These are phyloP conservation scores for Bufo gargarizans DNA, from an alignment of 2,113 vertebrate species.

Conservation along the genomic window DNA sequence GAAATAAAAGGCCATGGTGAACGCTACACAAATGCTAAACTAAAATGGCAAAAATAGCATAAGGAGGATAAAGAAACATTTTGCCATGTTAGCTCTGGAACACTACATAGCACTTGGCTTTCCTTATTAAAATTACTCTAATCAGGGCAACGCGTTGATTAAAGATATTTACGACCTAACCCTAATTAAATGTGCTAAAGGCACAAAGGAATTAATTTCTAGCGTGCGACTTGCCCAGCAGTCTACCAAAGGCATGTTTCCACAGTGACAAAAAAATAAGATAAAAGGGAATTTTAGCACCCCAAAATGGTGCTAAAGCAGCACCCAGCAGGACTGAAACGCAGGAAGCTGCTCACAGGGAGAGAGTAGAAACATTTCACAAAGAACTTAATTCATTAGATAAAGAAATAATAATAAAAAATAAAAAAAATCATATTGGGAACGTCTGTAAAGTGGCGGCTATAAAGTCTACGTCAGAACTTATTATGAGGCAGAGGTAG, in stretches of 20 bases:
- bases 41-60: too few species aligned
- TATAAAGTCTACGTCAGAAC: slow-evolving; percentile 61
- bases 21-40: too few species aligned
- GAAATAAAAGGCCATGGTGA: too few species aligned
- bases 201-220: slow-evolving; percentile 60
- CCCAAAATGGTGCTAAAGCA: slow-evolving; percentile 89
- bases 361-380: neutral
- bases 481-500: slow-evolving; percentile 71
- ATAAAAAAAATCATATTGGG: neutral
- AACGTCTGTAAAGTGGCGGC: slow-evolving; percentile 1
- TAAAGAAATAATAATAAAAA: too few species aligned
- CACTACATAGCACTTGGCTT: neutral
- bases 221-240: slow-evolving; percentile 75
- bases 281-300: slow-evolving; percentile 85
- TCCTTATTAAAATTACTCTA: neutral
- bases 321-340: slow-evolving; percentile 79
- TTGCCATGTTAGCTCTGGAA: neutral
- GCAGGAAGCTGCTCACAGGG: neutral
- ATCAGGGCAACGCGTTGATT: neutral
- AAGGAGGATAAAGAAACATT: neutral
- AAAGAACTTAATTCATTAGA: neutral
- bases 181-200: slow-evolving; percentile 34
- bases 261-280: slow-evolving; percentile 83
- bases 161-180: neutral
- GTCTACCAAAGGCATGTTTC: slow-evolving; percentile 78